Evolutionary conservation across 2,888 invertebrate genomes (phyloP).

Genomic region (Alentia gelatinosa): DNA sequence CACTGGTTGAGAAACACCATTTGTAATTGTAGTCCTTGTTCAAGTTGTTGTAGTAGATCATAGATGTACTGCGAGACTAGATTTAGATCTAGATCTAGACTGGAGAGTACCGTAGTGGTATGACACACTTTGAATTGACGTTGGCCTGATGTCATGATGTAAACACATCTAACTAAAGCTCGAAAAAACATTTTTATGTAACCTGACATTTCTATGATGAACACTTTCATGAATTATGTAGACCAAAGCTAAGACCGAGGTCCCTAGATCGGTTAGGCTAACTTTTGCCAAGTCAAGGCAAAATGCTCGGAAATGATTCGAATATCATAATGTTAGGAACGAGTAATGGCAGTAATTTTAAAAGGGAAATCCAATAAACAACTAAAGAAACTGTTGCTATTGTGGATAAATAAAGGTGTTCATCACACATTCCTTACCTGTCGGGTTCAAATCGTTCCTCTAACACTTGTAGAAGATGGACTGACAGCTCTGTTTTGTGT

Average conservation of each 20-base stretch:
- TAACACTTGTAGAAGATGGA: neutral
- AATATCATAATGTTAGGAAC: neutral
- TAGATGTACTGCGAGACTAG: too few species aligned
- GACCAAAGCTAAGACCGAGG: neutral
- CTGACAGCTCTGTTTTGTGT: constrained; percentile 15
- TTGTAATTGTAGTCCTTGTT: too few species aligned
- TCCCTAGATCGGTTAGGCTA: neutral
- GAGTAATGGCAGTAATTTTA: neutral
- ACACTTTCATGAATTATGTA: neutral
- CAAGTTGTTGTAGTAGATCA: too few species aligned
- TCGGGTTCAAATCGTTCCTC: neutral
- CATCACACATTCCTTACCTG: neutral
- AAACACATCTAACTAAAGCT: too few species aligned
- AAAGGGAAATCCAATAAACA: neutral
- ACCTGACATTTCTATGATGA: neutral
- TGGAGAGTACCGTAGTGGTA: too few species aligned
- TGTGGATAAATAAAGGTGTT: neutral
- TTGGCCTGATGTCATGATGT: too few species aligned
- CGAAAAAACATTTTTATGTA: too few species aligned
- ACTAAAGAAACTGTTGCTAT: neutral
- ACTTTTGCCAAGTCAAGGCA: neutral
- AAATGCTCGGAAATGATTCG: neutral
- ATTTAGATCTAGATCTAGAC: too few species aligned
- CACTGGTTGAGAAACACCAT: too few species aligned
- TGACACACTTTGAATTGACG: too few species aligned